Base-by-base conservation (phyloP, 2,797 vertebrate genomes). In the Clarias platycephalus region DNA sequence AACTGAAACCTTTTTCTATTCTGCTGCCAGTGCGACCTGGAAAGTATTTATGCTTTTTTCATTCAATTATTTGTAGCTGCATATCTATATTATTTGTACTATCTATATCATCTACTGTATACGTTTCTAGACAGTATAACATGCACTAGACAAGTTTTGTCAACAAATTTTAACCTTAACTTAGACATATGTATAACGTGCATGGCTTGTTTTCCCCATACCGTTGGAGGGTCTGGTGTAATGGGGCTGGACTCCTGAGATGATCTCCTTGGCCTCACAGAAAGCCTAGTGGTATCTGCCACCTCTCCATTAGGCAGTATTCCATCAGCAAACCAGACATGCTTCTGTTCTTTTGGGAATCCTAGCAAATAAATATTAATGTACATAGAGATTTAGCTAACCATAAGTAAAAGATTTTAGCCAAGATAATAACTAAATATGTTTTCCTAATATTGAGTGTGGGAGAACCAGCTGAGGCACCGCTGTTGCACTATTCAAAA, bases 261-360 rank as follows among this genome's bases (percentile, higher is more conserved):
- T 64, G 91, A 92, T 86, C 91, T 92, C 88, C 91, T 95, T 86
- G 91, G 91, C 87, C 94, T 94, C 87, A 94, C 94, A 0, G 95
- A 94, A 88, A 99, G 94, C 88, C 93, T 96, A 64, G 91, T 90
- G 7, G 96, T 96, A 91, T 98, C 97, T n/a, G 97, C 97, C 88
- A 97, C 96, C 92, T 99, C 96, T 0, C 97, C 97, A 62, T 97
- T 98, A 5, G 98, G 97, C 86, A 99, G 89, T 89, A 98, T 97
- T 24, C 97, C 97, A 82, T 98, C 97, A 63, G 97, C 97, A 90
- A 99, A 99, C 97, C 97, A 98, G 62, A 99, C 97, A 2, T 96
- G 96, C 91, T 95, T 97, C 89, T 97, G 96, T 75, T 98, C 97
- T 85, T 94, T 95, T 77, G 95, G 93, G 81, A 94, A 95, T 66